Evolutionary conservation across 2,113 vertebrate genomes (phyloP).

Genomic region (Oxyruncus cristatus): DNA sequence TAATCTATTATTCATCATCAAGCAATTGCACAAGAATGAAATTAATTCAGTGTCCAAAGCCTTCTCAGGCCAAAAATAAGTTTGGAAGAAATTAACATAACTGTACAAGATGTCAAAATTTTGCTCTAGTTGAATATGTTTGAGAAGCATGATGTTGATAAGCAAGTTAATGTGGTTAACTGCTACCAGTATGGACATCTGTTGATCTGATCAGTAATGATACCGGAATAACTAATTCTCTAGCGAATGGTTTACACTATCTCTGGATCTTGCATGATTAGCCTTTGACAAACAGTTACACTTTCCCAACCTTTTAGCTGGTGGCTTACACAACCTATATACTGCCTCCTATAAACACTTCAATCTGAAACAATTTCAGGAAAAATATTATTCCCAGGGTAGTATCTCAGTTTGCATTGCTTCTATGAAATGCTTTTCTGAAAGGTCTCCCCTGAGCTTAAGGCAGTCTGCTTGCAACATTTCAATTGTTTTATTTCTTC

Average conservation of each 20-base stretch:
- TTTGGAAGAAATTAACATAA: not conserved
- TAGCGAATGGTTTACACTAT: not conserved
- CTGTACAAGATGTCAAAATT: not conserved
- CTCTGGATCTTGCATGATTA: not conserved
- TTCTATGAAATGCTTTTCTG: not conserved
- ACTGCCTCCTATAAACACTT: slow-evolving; percentile 6
- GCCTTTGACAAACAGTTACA: not conserved
- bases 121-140: not conserved
- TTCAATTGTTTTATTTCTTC: slow-evolving; percentile 25
- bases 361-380: not conserved
- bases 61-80: not conserved
- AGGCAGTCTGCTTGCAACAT: not conserved
- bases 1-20: not conserved
- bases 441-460: slow-evolving; percentile 20
- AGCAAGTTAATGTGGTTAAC: not conserved
- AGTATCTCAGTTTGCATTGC: not conserved
- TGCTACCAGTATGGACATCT: not conserved
- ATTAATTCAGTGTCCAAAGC: not conserved
- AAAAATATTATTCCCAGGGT: slow-evolving; percentile 38
- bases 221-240: not conserved
- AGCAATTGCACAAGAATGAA: not conserved
- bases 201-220: not conserved
- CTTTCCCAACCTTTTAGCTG: not conserved
- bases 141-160: not conserved
- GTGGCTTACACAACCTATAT: not conserved